These are phyloP conservation scores for Scaptomyza montana DNA, from an alignment of 1,140 invertebrate species.

Conservation along the genomic window DNA sequence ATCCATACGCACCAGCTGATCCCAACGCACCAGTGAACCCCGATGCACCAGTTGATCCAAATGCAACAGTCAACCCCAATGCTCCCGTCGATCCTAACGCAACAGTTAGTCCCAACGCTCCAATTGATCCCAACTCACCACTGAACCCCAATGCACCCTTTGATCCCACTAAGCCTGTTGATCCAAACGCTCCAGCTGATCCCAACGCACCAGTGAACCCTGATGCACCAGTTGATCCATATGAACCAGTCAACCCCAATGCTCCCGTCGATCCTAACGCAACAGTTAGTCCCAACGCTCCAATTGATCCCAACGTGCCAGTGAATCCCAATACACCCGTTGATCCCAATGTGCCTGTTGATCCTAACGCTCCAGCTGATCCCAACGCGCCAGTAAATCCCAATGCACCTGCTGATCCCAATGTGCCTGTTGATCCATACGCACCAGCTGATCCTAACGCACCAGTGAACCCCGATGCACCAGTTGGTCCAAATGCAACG, in stretches of 20 bases:
- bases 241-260: constrained; percentile 20
- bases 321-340: constrained; percentile 27
- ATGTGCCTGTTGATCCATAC: constrained; percentile 23
- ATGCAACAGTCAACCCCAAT: constrained; percentile 26
- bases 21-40: constrained; percentile 19
- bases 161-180: no score
- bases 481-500: constrained; percentile 32
- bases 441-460: constrained; percentile 15
- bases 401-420: constrained; percentile 7
- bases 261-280: constrained; percentile 9
- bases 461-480: constrained; percentile 10
- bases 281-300: constrained; percentile 20
- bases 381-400: constrained; percentile 27
- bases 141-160: no score
- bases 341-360: constrained; percentile 26
- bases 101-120: no score
- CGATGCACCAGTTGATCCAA: constrained; percentile 23
- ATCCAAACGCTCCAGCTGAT: no score
- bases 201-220: no score
- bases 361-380: constrained; percentile 16
- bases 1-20: constrained; percentile 16
- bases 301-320: constrained; percentile 29
- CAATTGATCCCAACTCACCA: no score
- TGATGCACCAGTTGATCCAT: no score
- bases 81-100: constrained; percentile 22